These are phyloP conservation scores for Taurulus bubalis DNA, from an alignment of 2,113 vertebrate genomes.

Conservation along the genomic window DNA sequence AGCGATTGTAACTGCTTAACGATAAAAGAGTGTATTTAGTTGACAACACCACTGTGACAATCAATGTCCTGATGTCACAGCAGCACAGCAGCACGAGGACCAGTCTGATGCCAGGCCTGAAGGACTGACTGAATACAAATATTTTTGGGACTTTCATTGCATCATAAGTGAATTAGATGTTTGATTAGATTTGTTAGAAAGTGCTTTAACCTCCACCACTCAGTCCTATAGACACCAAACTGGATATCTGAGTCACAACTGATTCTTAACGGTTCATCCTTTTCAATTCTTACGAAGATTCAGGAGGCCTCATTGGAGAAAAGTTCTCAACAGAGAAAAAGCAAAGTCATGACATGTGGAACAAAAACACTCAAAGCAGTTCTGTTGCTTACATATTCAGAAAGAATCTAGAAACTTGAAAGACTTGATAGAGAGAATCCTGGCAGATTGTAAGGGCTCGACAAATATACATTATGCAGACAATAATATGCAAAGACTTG, in stretches of 20 bases:
- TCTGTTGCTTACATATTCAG: background rate
- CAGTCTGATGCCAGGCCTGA: conserved; percentile 59
- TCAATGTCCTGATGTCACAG: conserved; percentile 59
- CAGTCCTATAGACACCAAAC: background rate
- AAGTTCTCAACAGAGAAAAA: background rate
- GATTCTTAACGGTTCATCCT: background rate
- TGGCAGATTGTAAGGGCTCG: background rate
- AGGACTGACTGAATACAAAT: background rate
- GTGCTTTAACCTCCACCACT: background rate
- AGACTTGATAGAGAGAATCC: background rate
- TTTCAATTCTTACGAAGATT: background rate
- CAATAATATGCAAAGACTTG: background rate
- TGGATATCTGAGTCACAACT: background rate
- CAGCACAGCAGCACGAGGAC: conserved; percentile 31
- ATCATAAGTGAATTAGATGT: background rate
- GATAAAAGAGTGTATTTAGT: conserved; percentile 55
- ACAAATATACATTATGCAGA: background rate
- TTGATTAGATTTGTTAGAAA: background rate
- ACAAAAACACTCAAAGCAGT: background rate
- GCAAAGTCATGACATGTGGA: background rate
- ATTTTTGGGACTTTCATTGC: background rate
- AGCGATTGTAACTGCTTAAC: background rate
- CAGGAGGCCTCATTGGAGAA: background rate
- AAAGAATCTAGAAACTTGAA: background rate
- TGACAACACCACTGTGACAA: conserved; percentile 66